Base-by-base conservation (phyloP, 2,888 invertebrate genomes). In the Drosophila kanekoi region DNA sequence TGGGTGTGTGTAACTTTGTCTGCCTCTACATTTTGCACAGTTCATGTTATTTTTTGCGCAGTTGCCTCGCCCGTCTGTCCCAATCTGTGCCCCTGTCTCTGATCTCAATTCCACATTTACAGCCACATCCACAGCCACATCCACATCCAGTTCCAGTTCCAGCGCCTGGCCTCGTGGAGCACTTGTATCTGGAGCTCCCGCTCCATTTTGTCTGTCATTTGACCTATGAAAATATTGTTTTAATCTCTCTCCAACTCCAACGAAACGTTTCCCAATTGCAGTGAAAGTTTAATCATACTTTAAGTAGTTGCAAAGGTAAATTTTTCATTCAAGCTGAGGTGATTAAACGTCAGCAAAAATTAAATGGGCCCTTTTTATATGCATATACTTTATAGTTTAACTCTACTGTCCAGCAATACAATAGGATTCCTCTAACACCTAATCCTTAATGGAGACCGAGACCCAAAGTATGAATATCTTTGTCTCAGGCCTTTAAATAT, bases 211-310 rank as follows among this genome's bases (percentile, higher is more conserved):
- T 81, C 79, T 78, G 79, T 86, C 83, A 88, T 86, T 79, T 72
- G 83, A 88, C 83, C 83, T 88, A 88, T 78, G 65, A 69, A 77
- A 83, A 83, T 88, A 88, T 88, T 83, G 35, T 69, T 80, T 80
- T 66, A 83, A 83, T 85, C 73, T 85, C 70, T 54, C 64, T 62
- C 69, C 28, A 28, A 52, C 51, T 68, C 48, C 67, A 60, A 61
- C 65, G 8, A 60, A 32, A 53, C 63, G 72, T 77, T 57, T 18
- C 32, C 43, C 56, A 61, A 62, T 45, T 59, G 62, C 59, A 75
- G 78, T 64, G 81, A 87, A 82, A 81, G 84, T 78, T 66, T 69
- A 62, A 71, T 73, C 69, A 69, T 35, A 20, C 52, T 80, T 64
- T 32, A 67, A 75, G 44, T 14, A 40, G 33, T 9, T 18, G 35